Percentiles rank a stretch among this genome's conserved stretches.
Evolutionary conservation across 2,113 vertebrate genomes (phyloP).

Genomic region (Polyodon spathula): DNA sequence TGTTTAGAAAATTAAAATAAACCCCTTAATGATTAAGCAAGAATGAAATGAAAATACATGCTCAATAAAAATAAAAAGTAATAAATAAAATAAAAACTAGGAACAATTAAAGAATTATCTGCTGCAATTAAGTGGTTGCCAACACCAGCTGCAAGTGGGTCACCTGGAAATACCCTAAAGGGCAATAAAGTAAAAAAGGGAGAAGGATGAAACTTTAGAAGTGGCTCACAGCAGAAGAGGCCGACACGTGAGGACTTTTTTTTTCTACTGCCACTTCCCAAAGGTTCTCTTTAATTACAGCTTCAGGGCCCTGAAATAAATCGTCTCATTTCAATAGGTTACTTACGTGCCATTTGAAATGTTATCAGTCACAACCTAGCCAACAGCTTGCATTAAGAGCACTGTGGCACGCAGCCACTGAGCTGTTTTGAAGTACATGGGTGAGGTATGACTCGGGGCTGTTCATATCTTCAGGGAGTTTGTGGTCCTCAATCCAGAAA

Average conservation of each 20-base stretch:
- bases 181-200: background rate
- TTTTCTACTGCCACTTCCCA: background rate
- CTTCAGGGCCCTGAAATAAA: background rate
- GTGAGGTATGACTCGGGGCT: constrained; percentile 9
- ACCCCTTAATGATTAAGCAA: background rate
- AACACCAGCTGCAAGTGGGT: constrained; percentile 13
- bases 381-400: constrained; percentile 16
- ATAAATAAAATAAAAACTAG: background rate
- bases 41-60: background rate
- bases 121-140: background rate
- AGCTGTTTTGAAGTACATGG: too few species aligned
- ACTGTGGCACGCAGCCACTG: background rate
- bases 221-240: background rate
- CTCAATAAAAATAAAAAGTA: background rate
- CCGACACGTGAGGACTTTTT: background rate
- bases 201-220: background rate
- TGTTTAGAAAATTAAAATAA: too few species aligned
- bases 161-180: constrained; percentile 13
- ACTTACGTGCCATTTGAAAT: constrained; percentile 5
- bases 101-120: background rate
- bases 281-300: constrained; percentile 11
- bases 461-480: constrained; percentile 1
- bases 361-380: constrained; percentile 10
- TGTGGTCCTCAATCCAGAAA: constrained; percentile 10
- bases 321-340: background rate